Evolutionary conservation across 2,113 vertebrate genomes (phyloP).

Genomic region (Lipotes vexillifer): DNA sequence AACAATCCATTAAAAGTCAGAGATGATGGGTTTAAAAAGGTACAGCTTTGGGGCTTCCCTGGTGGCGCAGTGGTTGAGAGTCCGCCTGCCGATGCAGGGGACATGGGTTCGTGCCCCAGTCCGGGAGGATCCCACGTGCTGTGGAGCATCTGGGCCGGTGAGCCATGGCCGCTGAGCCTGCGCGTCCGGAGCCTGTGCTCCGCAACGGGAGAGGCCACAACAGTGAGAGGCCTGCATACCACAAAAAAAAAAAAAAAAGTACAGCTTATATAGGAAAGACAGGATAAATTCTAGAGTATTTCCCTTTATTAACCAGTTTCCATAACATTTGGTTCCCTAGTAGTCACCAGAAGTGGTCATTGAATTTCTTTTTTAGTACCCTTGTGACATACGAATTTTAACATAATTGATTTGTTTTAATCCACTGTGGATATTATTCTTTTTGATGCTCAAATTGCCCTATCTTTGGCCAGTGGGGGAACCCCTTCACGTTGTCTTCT

Average conservation of each 20-base stretch:
- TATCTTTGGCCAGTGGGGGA: neutral
- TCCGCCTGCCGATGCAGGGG: too few species aligned
- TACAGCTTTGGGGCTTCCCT: too few species aligned
- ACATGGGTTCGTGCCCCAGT: too few species aligned
- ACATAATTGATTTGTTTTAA: neutral
- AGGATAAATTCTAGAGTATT: neutral
- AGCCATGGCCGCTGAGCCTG: too few species aligned
- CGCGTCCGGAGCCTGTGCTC: too few species aligned
- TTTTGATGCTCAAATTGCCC: neutral
- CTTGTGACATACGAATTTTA: neutral
- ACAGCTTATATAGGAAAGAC: too few species aligned
- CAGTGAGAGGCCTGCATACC: too few species aligned
- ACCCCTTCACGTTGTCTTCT: neutral
- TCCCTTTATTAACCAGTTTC: neutral
- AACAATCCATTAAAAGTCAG: neutral
- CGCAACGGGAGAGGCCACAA: too few species aligned
- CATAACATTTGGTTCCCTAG: neutral
- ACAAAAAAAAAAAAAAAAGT: neutral
- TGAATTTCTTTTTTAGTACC: neutral
- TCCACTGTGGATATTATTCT: neutral
- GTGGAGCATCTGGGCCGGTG: too few species aligned
- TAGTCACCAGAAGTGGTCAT: neutral
- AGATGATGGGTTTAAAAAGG: neutral
- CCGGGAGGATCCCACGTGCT: too few species aligned
- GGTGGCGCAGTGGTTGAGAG: too few species aligned